A percentile compares a stretch with the other conserved stretches of the same genome.
Conservation (phyloP, 2,797 vertebrate genomes). For the Falco concolor region DNA sequence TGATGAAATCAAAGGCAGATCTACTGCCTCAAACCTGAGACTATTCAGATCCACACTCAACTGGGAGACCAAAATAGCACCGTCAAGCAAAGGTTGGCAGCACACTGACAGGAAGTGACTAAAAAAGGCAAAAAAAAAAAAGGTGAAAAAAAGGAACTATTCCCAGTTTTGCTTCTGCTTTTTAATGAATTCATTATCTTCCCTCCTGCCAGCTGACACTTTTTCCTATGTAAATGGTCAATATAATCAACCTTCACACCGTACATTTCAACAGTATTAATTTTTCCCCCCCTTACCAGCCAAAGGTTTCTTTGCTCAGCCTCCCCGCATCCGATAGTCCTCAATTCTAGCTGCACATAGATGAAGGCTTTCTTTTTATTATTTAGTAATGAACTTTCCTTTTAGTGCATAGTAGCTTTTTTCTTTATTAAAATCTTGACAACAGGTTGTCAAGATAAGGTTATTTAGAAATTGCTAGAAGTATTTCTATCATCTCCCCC, state of each 20-base stretch:
- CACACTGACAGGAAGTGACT: not conserved
- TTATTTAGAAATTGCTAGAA: not conserved
- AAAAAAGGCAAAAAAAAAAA: not conserved
- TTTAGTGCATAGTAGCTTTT: not conserved
- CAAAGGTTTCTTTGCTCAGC: not conserved
- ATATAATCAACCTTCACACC: not conserved
- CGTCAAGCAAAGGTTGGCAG: not conserved
- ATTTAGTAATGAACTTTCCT: not conserved
- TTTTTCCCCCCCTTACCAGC: not conserved
- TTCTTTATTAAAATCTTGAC: not conserved
- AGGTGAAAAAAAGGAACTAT: not conserved
- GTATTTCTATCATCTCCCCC: not conserved
- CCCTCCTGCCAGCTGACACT: not conserved
- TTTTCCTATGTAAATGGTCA: not conserved
- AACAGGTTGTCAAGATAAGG: not conserved
- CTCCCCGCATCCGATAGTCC: not conserved
- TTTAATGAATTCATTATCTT: not conserved
- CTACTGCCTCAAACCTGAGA: not conserved
- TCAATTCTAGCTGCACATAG: not conserved
- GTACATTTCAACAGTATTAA: not conserved
- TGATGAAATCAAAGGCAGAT: not conserved
- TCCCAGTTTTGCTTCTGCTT: constrained; percentile 4
- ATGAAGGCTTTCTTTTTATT: not conserved
- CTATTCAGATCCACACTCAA: not conserved
- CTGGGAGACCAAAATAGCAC: not conserved